A percentile compares a stretch with the other conserved stretches of the same genome.
Evolutionary conservation across 2,797 vertebrate species (phyloP).

Genomic region (Danio albolineatus): DNA sequence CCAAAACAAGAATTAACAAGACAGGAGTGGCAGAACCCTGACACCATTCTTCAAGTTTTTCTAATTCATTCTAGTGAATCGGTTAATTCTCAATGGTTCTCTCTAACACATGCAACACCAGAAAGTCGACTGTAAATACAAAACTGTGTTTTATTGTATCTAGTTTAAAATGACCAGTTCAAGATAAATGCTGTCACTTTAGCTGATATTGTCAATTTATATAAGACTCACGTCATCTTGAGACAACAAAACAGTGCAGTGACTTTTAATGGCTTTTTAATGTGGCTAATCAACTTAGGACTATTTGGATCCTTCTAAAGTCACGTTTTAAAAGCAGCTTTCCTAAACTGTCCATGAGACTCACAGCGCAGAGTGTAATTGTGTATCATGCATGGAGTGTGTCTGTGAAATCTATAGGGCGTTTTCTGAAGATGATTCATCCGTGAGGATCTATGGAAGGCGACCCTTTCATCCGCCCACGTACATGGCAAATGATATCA

Average conservation of each 20-base stretch:
- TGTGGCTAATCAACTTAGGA: background rate
- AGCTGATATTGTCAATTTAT: background rate
- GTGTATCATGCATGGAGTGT: background rate
- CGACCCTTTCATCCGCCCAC: slow-evolving; percentile 10
- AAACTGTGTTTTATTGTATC: background rate
- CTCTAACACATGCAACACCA: no score
- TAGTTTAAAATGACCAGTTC: background rate
- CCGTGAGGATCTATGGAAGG: background rate
- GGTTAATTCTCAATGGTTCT: no score
- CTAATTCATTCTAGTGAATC: no score
- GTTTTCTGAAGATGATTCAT: slow-evolving; percentile 6
- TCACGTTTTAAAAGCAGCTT: background rate
- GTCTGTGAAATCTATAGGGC: slow-evolving; percentile 27
- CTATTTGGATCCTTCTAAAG: background rate
- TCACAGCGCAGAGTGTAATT: background rate
- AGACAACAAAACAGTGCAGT: background rate
- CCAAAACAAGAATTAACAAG: no score
- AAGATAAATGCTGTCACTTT: background rate
- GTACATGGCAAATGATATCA: background rate
- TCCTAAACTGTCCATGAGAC: background rate
- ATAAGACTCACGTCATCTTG: background rate
- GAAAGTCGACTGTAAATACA: background rate
- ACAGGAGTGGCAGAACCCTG: no score
- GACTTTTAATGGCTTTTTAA: background rate
- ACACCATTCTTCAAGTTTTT: no score